phyloP scores from a whole-genome alignment of 2,888 invertebrate species.

The Micoletzkya japonica region DNA sequence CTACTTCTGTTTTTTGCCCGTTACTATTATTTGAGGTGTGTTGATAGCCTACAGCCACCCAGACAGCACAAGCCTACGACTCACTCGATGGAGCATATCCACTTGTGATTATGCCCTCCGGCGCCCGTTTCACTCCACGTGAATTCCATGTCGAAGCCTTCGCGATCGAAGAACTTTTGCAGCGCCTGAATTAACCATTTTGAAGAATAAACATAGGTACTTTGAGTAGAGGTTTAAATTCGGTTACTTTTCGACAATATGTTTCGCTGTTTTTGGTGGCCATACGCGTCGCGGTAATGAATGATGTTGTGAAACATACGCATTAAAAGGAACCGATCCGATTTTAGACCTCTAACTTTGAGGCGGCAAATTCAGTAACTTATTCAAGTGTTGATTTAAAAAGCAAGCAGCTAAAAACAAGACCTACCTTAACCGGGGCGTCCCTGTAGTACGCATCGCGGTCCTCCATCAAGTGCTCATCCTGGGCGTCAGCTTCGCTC shows the following conservation, averaged over 20 bases:
- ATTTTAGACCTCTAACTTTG: neutral
- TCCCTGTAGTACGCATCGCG: conserved; percentile 86
- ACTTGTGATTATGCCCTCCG: conserved; percentile 79
- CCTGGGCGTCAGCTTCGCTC: conserved; percentile 28
- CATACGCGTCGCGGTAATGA: too few relatives aligned
- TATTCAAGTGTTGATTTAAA: neutral
- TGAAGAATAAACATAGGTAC: neutral
- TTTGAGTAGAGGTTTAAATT: too few relatives aligned
- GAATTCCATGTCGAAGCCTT: conserved; percentile 76
- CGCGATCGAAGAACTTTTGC: conserved; percentile 89
- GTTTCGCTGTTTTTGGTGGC: too few relatives aligned
- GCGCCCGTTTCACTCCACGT: conserved; percentile 82
- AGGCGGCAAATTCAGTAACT: neutral
- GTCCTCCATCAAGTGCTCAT: conserved; percentile 53
- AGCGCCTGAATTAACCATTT: conserved; percentile 70
- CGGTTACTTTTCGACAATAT: too few relatives aligned
- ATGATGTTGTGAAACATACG: too few relatives aligned
- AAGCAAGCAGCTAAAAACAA: neutral
- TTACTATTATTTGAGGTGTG: too few relatives aligned
- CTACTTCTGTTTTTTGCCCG: too few relatives aligned
- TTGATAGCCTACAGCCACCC: too few relatives aligned
- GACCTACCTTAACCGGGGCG: conserved; percentile 81
- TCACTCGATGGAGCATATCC: conserved; percentile 74
- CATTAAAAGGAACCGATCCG: too few relatives aligned
- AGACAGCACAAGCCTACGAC: too few relatives aligned